A percentile compares a stretch with the other conserved stretches of the same genome.
These are phyloP conservation scores for Psylliodes chrysocephalus DNA, from an alignment of 2,888 invertebrate species.

Conservation along the genomic window DNA sequence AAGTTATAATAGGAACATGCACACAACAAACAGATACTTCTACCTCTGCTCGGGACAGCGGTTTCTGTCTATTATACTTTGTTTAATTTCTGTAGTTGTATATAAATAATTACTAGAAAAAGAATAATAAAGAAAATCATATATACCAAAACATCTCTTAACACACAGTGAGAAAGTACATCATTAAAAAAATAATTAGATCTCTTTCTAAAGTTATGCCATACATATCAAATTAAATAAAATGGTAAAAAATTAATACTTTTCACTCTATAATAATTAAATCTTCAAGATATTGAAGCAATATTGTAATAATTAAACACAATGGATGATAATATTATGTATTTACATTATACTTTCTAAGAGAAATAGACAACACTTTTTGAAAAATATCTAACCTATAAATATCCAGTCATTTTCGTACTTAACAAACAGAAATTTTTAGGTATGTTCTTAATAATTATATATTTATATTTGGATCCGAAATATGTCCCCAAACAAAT, in stretches of 20 bases:
- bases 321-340: neutral
- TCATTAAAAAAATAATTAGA: constrained; percentile 9
- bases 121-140: too few relatives aligned
- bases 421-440: constrained; percentile 32
- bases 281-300: neutral
- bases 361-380: constrained; percentile 52
- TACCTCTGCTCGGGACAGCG: too few relatives aligned
- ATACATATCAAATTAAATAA: neutral
- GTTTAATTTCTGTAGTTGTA: too few relatives aligned
- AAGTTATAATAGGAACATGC: too few relatives aligned
- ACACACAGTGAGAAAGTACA: neutral
- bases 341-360: constrained; percentile 51
- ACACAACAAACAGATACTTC: too few relatives aligned
- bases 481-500: constrained; percentile 20
- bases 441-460: neutral
- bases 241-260: neutral
- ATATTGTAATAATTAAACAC: neutral
- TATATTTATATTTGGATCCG: constrained; percentile 7
- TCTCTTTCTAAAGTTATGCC: constrained; percentile 2
- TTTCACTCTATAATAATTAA: neutral
- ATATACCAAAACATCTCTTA: too few relatives aligned
- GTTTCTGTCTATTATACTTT: too few relatives aligned
- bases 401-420: constrained; percentile 49
- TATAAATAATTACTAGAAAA: too few relatives aligned
- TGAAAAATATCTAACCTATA: constrained; percentile 48